These are phyloP conservation scores for Synodontis membranacea DNA, from an alignment of 2,113 vertebrate species.

Conservation along the genomic window DNA sequence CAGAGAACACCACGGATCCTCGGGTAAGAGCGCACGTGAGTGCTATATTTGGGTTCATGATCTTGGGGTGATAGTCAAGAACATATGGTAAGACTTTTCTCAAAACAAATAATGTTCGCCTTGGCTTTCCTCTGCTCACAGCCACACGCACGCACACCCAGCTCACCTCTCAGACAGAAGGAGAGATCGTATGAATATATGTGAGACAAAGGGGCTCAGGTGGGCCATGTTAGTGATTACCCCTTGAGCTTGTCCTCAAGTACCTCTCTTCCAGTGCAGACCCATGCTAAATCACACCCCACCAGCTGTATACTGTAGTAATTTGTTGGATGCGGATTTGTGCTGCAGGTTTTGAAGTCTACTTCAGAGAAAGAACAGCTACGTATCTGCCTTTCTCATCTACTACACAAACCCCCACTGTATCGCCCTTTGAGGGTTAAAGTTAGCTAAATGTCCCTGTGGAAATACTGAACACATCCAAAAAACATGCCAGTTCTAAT, in stretches of 20 bases:
- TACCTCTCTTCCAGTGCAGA: background rate
- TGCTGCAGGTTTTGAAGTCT: slow-evolving; percentile 15
- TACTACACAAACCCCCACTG: slow-evolving; percentile 15
- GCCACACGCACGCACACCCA: background rate
- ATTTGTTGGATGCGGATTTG: background rate
- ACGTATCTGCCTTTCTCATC: slow-evolving; percentile 18
- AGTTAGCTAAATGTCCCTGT: slow-evolving; percentile 3
- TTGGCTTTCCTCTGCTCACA: background rate
- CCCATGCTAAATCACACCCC: background rate
- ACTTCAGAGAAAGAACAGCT: background rate
- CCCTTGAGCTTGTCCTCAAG: background rate
- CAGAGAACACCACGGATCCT: background rate
- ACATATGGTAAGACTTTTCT: background rate
- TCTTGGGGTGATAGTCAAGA: background rate
- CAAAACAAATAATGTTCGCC: background rate
- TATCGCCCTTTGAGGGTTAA: slow-evolving; percentile 1
- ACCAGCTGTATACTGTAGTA: background rate
- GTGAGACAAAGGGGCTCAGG: background rate
- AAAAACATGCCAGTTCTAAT: background rate
- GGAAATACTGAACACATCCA: slow-evolving; percentile 21
- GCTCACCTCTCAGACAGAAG: background rate
- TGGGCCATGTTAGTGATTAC: background rate
- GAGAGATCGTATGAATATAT: background rate
- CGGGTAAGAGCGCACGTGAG: background rate
- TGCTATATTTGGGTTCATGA: background rate